These are phyloP conservation scores for Capreolus pygargus DNA, from an alignment of 2,113 vertebrate genomes.

Conservation along the genomic window DNA sequence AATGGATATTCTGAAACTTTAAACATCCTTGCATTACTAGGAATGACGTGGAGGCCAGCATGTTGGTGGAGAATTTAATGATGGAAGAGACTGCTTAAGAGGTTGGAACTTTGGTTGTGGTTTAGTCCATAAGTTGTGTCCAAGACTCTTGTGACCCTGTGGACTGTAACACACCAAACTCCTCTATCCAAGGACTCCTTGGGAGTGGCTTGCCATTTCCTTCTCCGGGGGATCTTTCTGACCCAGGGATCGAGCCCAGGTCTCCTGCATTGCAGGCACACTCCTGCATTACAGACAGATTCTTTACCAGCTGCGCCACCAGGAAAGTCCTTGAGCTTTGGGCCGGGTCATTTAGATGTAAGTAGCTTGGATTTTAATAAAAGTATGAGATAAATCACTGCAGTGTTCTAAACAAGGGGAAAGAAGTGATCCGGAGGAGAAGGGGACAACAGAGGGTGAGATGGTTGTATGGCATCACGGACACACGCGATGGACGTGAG, in stretches of 20 bases:
- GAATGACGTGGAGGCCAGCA: neutral
- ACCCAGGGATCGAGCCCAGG: neutral
- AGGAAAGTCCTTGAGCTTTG: neutral
- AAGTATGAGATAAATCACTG: neutral
- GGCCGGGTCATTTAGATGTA: neutral
- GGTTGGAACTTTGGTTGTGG: neutral
- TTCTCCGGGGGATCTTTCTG: neutral
- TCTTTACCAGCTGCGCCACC: neutral
- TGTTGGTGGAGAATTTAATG: neutral
- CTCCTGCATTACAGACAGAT: neutral
- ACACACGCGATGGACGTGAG: rapidly evolving
- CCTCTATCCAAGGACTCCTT: neutral
- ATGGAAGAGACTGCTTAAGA: neutral
- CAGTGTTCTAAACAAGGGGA: neutral
- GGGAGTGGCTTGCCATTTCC: neutral
- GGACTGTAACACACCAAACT: neutral
- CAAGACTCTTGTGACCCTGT: neutral
- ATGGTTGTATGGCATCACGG: neutral
- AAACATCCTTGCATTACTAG: neutral
- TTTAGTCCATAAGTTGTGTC: neutral
- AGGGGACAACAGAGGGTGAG: neutral
- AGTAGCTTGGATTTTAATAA: neutral
- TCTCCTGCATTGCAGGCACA: neutral
- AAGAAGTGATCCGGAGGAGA: neutral
- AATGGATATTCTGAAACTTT: neutral